These are phyloP conservation scores for Pogonophryne albipinna DNA, from an alignment of 2,797 vertebrate genomes.

Conservation along the genomic window DNA sequence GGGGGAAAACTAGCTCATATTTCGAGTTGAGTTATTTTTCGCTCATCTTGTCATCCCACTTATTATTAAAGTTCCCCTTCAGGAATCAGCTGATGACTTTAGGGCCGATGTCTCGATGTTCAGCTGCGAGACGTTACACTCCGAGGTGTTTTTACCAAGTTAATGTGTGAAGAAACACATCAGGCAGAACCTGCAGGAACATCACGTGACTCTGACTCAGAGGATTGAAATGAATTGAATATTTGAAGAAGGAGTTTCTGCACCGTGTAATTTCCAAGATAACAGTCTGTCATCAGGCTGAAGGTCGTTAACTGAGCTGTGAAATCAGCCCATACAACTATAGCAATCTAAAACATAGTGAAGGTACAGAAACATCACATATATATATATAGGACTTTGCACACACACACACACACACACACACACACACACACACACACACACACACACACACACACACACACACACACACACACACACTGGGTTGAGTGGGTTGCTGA, in stretches of 20 bases:
- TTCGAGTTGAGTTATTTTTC: neutral
- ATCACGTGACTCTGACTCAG: constrained; percentile 6
- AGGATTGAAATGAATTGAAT: neutral
- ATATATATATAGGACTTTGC: neutral
- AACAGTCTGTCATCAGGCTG: constrained; percentile 15
- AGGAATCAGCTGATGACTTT: neutral
- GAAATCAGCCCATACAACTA: constrained; percentile 1
- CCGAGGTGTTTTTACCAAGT: neutral
- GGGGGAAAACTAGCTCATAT: neutral
- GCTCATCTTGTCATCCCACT: neutral
- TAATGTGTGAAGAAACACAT: neutral
- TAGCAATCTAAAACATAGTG: no score
- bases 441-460: constrained; percentile 11
- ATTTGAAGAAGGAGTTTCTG: neutral
- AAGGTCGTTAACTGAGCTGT: constrained; percentile 2
- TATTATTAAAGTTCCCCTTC: neutral
- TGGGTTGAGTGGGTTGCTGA: constrained; percentile 1
- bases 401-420: constrained; percentile 11
- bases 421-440: neutral
- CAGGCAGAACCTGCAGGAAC: neutral
- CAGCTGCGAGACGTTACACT: neutral
- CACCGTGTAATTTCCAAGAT: neutral
- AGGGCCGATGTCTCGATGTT: neutral
- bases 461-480: neutral
- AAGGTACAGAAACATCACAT: neutral